These are phyloP conservation scores for Diplogasteroides magnus DNA, from an alignment of 1,140 invertebrate species.

Conservation along the genomic window DNA sequence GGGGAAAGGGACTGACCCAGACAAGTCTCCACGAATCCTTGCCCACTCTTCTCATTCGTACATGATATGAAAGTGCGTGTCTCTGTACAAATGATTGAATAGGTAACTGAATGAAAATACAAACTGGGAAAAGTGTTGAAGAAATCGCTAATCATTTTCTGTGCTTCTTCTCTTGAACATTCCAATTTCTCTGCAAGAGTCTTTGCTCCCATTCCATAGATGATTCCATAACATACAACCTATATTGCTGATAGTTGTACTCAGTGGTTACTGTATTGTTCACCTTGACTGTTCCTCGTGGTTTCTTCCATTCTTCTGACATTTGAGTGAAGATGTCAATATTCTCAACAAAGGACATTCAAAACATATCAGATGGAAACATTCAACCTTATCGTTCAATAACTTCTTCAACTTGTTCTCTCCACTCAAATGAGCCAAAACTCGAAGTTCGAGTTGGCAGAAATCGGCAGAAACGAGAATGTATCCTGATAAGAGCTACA, in stretches of 20 bases:
- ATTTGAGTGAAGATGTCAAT: conserved; percentile 16
- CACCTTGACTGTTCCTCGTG: conserved; percentile 15
- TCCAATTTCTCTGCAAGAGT: conserved; percentile 75
- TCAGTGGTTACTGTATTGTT: neutral
- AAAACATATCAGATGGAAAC: conserved; percentile 48
- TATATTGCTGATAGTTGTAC: conserved; percentile 13
- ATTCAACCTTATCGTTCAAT: conserved; percentile 63
- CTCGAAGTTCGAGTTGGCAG: conserved; percentile 85
- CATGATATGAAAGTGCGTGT: conserved; percentile 66
- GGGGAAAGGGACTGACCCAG: too few species aligned
- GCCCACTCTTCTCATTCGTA: conserved; percentile 67
- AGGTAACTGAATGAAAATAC: conserved; percentile 1
- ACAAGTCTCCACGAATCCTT: conserved; percentile 78
- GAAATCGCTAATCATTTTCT: conserved; percentile 74
- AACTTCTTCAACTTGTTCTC: conserved; percentile 70
- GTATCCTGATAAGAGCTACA: conserved; percentile 56
- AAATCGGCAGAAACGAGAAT: conserved; percentile 83
- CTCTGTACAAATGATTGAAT: conserved; percentile 46
- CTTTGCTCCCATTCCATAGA: conserved; percentile 91
- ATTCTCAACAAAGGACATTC: conserved; percentile 57
- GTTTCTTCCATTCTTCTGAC: conserved; percentile 6
- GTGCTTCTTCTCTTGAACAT: conserved; percentile 74
- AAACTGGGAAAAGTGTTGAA: conserved; percentile 72
- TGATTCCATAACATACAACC: conserved; percentile 87
- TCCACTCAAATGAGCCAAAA: conserved; percentile 80